phyloP scores from a whole-genome alignment of 1,140 invertebrate genomes.

The Drosophila watanabei region DNA sequence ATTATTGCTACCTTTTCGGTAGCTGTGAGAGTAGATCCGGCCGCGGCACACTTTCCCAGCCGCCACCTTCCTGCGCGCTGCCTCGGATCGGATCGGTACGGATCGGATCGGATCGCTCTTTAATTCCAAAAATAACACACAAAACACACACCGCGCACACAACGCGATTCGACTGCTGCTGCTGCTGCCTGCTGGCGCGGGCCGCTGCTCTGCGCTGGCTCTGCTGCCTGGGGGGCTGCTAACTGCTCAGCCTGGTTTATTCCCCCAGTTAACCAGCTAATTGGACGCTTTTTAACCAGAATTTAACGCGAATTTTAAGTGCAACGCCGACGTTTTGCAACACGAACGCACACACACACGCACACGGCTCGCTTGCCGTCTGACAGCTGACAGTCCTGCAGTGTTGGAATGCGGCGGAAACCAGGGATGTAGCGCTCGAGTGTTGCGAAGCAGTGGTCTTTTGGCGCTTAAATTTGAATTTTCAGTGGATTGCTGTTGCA shows the following conservation, averaged over 20 bases:
- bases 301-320: slow-evolving; percentile 47
- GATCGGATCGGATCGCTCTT: slow-evolving; percentile 23
- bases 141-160: slow-evolving; percentile 58
- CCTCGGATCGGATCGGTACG: slow-evolving; percentile 25
- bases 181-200: not conserved
- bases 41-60: slow-evolving; percentile 72
- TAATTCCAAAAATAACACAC: slow-evolving; percentile 57
- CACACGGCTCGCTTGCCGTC: slow-evolving; percentile 51
- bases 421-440: slow-evolving; percentile 41
- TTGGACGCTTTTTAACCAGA: slow-evolving; percentile 17
- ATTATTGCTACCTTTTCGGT: slow-evolving; percentile 67
- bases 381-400: slow-evolving; percentile 70
- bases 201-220: slow-evolving; percentile 9
- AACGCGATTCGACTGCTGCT: slow-evolving; percentile 18
- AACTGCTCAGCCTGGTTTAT: not conserved
- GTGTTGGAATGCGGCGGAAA: slow-evolving; percentile 57
- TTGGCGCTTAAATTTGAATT: slow-evolving; percentile 43
- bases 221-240: slow-evolving; percentile 24
- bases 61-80: slow-evolving; percentile 25
- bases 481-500: not conserved
- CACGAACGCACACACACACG: slow-evolving; percentile 37
- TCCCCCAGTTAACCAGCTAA: not conserved
- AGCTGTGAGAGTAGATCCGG: slow-evolving; percentile 36
- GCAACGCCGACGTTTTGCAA: slow-evolving; percentile 57
- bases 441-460: slow-evolving; percentile 51